Evolutionary conservation across 2,888 invertebrate species (phyloP).

Genomic region (Lathronympha strigana): DNA sequence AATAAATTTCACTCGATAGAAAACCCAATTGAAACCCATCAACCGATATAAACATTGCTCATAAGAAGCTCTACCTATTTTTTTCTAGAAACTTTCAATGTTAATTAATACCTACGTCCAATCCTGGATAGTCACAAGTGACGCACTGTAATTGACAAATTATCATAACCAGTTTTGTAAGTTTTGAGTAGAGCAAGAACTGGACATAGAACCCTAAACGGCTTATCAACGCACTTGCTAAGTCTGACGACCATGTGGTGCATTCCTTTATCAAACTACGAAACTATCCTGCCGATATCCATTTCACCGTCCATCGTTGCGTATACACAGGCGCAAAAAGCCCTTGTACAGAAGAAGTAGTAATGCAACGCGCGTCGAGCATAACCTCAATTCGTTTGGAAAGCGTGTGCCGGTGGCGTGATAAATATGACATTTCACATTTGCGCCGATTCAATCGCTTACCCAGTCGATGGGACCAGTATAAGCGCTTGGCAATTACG

Average conservation of each 20-base stretch:
- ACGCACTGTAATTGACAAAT: too few relatives aligned
- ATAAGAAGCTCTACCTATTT: too few relatives aligned
- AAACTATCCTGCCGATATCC: slow-evolving; percentile 11
- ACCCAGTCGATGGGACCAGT: neutral
- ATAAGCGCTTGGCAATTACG: neutral
- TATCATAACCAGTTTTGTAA: neutral
- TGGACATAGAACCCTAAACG: slow-evolving; percentile 14
- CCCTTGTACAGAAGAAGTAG: neutral
- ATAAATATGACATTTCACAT: slow-evolving; percentile 65
- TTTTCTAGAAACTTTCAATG: too few relatives aligned
- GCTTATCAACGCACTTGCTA: slow-evolving; percentile 41
- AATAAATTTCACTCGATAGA: too few relatives aligned
- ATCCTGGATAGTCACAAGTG: too few relatives aligned
- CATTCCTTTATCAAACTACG: slow-evolving; percentile 42
- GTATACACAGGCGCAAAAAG: neutral
- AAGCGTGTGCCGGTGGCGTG: slow-evolving; percentile 60
- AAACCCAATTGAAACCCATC: too few relatives aligned
- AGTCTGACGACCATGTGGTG: slow-evolving; percentile 45
- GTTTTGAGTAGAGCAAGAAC: neutral
- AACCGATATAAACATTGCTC: too few relatives aligned
- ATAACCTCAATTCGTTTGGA: slow-evolving; percentile 41
- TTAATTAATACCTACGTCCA: too few relatives aligned
- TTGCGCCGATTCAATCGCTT: neutral
- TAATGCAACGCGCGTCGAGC: slow-evolving; percentile 46
- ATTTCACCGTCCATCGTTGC: slow-evolving; percentile 41